These are phyloP conservation scores for Dromius quadrimaculatus DNA, from an alignment of 2,888 invertebrate genomes.

Conservation along the genomic window DNA sequence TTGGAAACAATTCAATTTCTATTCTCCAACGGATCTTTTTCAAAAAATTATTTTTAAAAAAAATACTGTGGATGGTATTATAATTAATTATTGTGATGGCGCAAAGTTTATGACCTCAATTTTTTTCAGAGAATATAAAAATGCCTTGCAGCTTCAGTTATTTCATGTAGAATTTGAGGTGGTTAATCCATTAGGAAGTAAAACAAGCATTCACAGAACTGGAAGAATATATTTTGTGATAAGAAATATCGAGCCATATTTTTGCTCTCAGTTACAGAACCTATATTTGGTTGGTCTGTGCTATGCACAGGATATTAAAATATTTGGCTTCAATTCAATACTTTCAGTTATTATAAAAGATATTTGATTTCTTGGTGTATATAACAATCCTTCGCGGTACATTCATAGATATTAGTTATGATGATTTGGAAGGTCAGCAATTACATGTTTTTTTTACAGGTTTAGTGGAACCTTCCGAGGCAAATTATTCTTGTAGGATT, in stretches of 20 bases:
- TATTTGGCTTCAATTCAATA: background rate
- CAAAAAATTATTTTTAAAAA: background rate
- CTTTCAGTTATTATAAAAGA: background rate
- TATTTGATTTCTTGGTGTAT: background rate
- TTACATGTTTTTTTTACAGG: no score
- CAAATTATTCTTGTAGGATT: background rate
- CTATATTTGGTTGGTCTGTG: background rate
- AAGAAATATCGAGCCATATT: constrained; percentile 54
- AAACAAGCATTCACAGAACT: constrained; percentile 55
- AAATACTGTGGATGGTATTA: background rate
- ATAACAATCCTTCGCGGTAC: background rate
- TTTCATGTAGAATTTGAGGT: constrained; percentile 2
- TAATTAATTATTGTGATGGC: background rate
- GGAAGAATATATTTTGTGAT: constrained; percentile 56
- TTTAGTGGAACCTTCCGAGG: background rate
- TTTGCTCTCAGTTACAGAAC: constrained; percentile 49
- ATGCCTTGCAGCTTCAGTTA: background rate
- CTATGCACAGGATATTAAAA: constrained; percentile 2
- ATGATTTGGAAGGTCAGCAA: background rate
- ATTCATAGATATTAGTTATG: background rate
- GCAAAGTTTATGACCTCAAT: background rate
- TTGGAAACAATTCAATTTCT: background rate
- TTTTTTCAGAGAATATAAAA: background rate
- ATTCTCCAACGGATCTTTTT: background rate
- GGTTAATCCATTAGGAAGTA: constrained; percentile 2